phyloP scores from a whole-genome alignment of 2,888 invertebrate species.

The Drosophila pegasa region DNA sequence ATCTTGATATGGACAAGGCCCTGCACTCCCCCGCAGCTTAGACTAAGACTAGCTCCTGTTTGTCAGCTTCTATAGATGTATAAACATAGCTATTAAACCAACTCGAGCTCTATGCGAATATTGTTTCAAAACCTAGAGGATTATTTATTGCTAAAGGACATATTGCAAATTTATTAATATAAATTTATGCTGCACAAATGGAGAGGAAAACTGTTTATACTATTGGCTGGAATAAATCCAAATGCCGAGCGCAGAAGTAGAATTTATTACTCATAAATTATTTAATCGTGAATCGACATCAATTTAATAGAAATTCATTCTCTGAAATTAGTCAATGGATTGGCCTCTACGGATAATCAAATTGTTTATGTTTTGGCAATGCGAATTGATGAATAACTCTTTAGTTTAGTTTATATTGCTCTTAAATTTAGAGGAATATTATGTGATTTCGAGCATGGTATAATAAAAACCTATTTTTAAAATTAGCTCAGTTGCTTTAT shows the following conservation, averaged over 20 bases:
- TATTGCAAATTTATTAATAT: not conserved
- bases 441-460: too few relatives aligned
- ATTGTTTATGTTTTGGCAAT: not conserved
- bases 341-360: not conserved
- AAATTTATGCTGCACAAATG: not conserved
- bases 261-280: not conserved
- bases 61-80: constrained; percentile 6
- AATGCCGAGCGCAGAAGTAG: not conserved
- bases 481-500: too few relatives aligned
- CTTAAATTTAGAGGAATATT: not conserved
- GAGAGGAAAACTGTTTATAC: not conserved
- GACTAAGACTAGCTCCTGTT: constrained; percentile 10
- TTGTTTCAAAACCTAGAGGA: not conserved
- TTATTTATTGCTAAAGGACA: not conserved
- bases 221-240: not conserved
- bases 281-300: not conserved
- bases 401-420: not conserved
- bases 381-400: not conserved
- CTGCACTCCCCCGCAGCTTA: constrained; percentile 4
- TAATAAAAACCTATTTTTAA: too few relatives aligned
- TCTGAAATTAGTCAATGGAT: not conserved
- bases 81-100: not conserved
- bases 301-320: not conserved
- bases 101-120: not conserved
- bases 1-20: constrained; percentile 9